Conservation (phyloP, 2,797 vertebrate genomes). For the Neoniphon sammara region DNA sequence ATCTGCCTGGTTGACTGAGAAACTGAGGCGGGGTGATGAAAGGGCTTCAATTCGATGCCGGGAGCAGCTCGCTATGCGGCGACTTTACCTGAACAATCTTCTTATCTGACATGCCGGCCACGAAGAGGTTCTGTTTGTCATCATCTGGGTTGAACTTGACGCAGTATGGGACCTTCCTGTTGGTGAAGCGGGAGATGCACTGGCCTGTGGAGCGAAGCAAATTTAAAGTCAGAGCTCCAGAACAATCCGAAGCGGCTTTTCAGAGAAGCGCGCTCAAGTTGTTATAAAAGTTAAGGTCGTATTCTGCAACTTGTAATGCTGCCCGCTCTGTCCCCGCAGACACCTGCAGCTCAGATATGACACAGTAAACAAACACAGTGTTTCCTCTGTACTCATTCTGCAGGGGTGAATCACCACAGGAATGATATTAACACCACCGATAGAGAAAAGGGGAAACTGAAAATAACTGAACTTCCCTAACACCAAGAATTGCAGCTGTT, state of each 20-base stretch:
- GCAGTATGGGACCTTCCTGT: conserved; percentile 97
- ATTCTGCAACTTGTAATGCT: conserved; percentile 26
- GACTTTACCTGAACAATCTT: conserved; percentile 95
- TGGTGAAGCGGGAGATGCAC: conserved; percentile 96
- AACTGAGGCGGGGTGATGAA: conserved; percentile 13
- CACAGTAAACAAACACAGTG: conserved; percentile 1
- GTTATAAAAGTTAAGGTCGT: conserved; percentile 29
- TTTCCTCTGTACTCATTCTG: conserved; percentile 27
- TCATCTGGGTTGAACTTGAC: conserved; percentile 99
- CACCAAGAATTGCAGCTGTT: conserved; percentile 5
- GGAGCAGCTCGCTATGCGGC: not conserved
- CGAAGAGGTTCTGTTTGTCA: conserved; percentile 97
- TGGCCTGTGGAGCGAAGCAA: conserved; percentile 83
- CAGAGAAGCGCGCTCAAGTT: conserved; percentile 20
- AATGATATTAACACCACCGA: not conserved
- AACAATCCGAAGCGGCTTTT: conserved; percentile 48
- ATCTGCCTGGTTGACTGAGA: conserved; percentile 37
- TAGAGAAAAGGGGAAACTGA: conserved; percentile 12
- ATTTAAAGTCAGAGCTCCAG: conserved; percentile 52
- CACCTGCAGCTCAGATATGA: conserved; percentile 16
- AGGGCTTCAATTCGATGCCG: not conserved
- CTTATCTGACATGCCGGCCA: conserved; percentile 99
- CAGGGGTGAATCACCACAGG: conserved; percentile 13
- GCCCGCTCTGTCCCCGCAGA: conserved; percentile 20
- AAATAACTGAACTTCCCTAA: not conserved